phyloP scores from a whole-genome alignment of 1,140 invertebrate genomes.

The Ganaspis sp. region DNA sequence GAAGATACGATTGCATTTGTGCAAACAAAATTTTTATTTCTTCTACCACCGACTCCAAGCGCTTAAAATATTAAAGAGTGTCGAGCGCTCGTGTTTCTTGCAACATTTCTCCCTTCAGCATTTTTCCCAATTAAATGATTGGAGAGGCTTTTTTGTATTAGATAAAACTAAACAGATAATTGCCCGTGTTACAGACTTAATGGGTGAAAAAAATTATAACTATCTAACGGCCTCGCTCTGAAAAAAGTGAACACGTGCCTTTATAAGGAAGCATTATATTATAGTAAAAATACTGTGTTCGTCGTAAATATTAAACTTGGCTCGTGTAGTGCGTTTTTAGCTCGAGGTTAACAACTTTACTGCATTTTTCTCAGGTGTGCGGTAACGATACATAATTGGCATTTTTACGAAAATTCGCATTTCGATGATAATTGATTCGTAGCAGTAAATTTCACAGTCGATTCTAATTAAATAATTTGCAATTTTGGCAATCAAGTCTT shows the following conservation, averaged over 20 bases:
- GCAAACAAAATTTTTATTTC: too few species aligned
- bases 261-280: background rate
- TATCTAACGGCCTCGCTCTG: background rate
- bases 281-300: slow-evolving; percentile 17
- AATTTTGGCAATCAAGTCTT: too few species aligned
- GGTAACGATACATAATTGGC: background rate
- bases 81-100: background rate
- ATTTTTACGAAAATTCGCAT: background rate
- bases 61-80: background rate
- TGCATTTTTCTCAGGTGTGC: slow-evolving; percentile 1
- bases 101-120: background rate
- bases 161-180: background rate
- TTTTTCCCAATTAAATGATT: background rate
- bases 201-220: slow-evolving; percentile 9
- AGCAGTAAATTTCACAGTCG: background rate
- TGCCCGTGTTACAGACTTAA: background rate
- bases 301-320: slow-evolving; percentile 16
- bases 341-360: slow-evolving; percentile 6
- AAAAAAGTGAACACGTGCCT: background rate
- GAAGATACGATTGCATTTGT: too few species aligned
- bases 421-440: background rate
- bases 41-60: background rate
- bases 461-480: background rate
- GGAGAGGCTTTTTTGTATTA: background rate
- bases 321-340: slow-evolving; percentile 8